Evolutionary conservation across 2,113 vertebrate genomes (phyloP).

Genomic region (Cheirogaleus medius): DNA sequence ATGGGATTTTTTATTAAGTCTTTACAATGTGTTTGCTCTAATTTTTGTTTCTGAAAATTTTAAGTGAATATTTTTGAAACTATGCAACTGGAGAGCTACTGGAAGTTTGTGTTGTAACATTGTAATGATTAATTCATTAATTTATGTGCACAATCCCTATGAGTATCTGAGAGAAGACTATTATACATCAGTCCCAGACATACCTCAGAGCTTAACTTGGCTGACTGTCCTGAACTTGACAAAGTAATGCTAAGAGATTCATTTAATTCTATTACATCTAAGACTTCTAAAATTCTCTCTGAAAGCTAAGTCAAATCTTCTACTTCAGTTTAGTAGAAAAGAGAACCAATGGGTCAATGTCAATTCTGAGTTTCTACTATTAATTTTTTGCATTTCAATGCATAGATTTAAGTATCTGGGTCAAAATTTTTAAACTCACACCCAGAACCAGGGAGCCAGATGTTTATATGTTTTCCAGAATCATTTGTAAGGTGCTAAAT

Average conservation of each 20-base stretch:
- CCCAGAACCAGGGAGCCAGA: not conserved
- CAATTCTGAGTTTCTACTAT: not conserved
- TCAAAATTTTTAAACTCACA: not conserved
- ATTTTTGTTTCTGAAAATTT: conserved; percentile 32
- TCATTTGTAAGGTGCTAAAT: conserved; percentile 3
- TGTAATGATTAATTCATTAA: conserved; percentile 56
- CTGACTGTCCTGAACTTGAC: conserved; percentile 49
- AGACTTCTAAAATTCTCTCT: conserved; percentile 33
- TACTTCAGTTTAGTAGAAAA: conserved; percentile 38
- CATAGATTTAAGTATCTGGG: conserved; percentile 44
- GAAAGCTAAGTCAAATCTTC: conserved; percentile 35
- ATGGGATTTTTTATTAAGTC: not conserved
- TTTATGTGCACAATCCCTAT: not conserved
- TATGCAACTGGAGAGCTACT: not conserved
- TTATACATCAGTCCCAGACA: conserved; percentile 7
- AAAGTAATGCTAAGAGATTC: conserved; percentile 43
- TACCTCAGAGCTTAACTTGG: conserved; percentile 56
- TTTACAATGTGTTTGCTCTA: conserved; percentile 2
- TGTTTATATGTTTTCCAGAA: conserved; percentile 31
- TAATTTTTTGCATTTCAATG: conserved; percentile 12
- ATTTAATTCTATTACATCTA: conserved; percentile 45
- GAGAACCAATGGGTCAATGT: not conserved
- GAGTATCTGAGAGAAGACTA: conserved; percentile 20
- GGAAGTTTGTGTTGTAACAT: not conserved
- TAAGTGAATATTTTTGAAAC: conserved; percentile 3